These are phyloP conservation scores for Perca schrenkii DNA, from an alignment of 2,113 vertebrate genomes.

Conservation along the genomic window DNA sequence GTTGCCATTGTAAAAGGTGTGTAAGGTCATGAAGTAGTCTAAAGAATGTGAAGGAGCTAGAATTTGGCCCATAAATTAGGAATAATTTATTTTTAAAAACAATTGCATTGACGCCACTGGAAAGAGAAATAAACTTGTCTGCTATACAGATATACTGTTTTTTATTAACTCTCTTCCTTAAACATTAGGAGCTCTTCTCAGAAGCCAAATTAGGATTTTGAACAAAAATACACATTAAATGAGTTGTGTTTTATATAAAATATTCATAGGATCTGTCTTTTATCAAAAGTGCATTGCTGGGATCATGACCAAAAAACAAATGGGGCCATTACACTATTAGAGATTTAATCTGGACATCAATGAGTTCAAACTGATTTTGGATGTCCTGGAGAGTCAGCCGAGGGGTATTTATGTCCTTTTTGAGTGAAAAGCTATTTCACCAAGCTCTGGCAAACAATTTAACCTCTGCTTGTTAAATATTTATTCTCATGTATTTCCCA, in stretches of 20 bases:
- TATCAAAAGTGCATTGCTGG: conserved; percentile 1
- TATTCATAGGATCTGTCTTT: conserved; percentile 6
- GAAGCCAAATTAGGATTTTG: conserved; percentile 15
- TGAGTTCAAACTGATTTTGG: conserved; percentile 30
- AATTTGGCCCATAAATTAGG: background rate
- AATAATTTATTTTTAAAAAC: too few relatives aligned
- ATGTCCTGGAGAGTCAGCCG: conserved; percentile 1
- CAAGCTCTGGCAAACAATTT: conserved; percentile 17
- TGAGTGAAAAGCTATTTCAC: conserved; percentile 31
- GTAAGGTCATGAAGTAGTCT: background rate
- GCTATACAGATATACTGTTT: too few relatives aligned
- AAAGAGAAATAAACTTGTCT: background rate
- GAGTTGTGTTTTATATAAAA: background rate
- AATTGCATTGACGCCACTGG: background rate
- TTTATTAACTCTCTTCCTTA: background rate
- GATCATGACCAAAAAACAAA: conserved; percentile 34
- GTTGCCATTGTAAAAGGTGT: background rate
- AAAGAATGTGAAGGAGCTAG: background rate
- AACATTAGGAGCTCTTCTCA: background rate
- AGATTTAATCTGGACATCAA: conserved; percentile 28
- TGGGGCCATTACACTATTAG: conserved; percentile 31
- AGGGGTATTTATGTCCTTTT: conserved; percentile 22
- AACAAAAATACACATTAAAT: conserved; percentile 11
- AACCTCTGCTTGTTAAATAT: conserved; percentile 43
- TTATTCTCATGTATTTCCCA: conserved; percentile 40